phyloP scores from a whole-genome alignment of 2,888 invertebrate species.

The Empis stercorea region DNA sequence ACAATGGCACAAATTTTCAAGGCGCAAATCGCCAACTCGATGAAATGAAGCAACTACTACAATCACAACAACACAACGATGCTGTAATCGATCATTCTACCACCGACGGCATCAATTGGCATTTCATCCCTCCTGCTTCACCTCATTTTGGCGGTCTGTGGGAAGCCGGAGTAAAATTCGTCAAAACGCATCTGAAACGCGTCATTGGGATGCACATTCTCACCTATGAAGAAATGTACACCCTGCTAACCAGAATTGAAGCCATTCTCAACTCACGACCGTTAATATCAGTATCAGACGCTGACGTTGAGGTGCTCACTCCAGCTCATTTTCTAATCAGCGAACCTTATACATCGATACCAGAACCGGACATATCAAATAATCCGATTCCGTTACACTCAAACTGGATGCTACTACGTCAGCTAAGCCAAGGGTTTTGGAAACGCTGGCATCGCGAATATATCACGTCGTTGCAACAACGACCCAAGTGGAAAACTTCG shows the following conservation, averaged over 20 bases:
- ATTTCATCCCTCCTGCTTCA: not conserved
- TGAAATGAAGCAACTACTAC: not conserved
- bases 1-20: slow-evolving; percentile 4
- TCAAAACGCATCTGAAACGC: not conserved
- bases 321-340: not conserved
- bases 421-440: no score
- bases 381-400: no score
- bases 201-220: not conserved
- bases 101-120: not conserved
- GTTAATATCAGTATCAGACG: not conserved
- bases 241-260: not conserved
- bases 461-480: no score
- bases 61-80: not conserved
- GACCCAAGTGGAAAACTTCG: no score
- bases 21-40: not conserved
- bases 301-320: not conserved
- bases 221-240: not conserved
- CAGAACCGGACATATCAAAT: no score
- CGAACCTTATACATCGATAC: not conserved
- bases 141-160: not conserved
- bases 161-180: not conserved
- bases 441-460: no score
- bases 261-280: not conserved
- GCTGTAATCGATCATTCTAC: not conserved
- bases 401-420: no score